Base-by-base conservation (phyloP, 2,797 vertebrate genomes). In the Cossypha niveicapilla region DNA sequence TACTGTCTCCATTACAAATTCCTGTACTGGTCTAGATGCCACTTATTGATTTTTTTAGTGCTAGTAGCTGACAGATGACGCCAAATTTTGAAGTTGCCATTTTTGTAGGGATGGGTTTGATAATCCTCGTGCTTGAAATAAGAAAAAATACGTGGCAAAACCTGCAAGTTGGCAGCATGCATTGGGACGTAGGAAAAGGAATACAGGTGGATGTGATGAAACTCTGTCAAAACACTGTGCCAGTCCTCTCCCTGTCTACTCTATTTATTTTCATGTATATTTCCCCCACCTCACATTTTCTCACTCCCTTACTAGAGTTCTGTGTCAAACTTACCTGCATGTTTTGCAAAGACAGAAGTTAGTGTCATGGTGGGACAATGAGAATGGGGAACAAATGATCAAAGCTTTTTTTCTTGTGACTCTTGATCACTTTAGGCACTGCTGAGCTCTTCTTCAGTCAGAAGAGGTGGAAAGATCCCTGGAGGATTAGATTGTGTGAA, bases 281-380 rank as follows among this genome's bases (percentile, higher is more conserved):
- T 7, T 28, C 13, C 5, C 13, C 5, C 13, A 5, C 3, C 5
- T 3, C 6, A 10, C 14, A 3, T 21, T 53, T 9, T 72, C 56
- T 61, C 21, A 76, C 8, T 50, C 11, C 4, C 6, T 45, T 32
- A 1, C 63, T 74, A 42, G 45, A 50, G 25, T 15, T 60, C 11
- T 5, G 4, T 53, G n/a, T 60, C 21, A 60, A 41, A 67, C 6
- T 54, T 63, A 48, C 28, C 3, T 30, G n/a, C 8, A 1, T 17
- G 2, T 57, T 92, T 89, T 67, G 30, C 13, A 54, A 57, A 60
- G 66, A 47, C 1, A 3, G n/a, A 44, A 77, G 8, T 45, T 79
- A 24, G 13, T 5, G 7, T 50, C 48, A 58, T 18, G 15, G 3
- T 48, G 15, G 12, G 42, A 12, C 13, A 44, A 28, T 18, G 39